Base-by-base conservation (phyloP, 2,113 vertebrate genomes). In the Lepus europaeus region DNA sequence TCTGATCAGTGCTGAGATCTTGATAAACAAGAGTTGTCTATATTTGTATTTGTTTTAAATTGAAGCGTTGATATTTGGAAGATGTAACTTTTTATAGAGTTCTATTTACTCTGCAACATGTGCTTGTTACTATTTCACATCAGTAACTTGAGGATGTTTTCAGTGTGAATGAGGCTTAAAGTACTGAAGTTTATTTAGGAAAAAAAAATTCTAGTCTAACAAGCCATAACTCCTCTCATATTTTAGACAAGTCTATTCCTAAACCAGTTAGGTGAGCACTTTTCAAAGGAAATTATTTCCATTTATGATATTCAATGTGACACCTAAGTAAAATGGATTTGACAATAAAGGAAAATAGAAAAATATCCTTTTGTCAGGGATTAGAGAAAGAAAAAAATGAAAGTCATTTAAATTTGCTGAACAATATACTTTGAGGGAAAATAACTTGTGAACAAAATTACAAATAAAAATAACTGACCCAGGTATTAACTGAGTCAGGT, bases 31-130 rank as follows among this genome's bases (percentile, higher is more conserved):
- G 81, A 73, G 16, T 90, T 92, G 45, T 84, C 31, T 90, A 78
- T 63, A 89, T 92, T 91, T 91, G 61, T 93, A 83, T 86, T 89
- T 94, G 56, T 95, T 95, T 87, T 76, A 89, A 89, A 80, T 89
- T 61, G 29, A 92, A 91, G 6, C 94, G 90, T 95, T 87, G 72
- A 83, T 66, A 56, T 95, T 90, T 91, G 51, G 29, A 77, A 94
- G 72, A 81, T 76, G 64, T 0, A 78, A 53, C 69, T 5, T 33
- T 92, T 76, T 39, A 13, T 16, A 95, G 51, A 94, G 78, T 89
- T 96, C 77, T 84, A 53, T 23, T 82, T 92, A 33, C 66, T 93
- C 29, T 89, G 2, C 36, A 31, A 77, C 72, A 93, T 91, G 68
- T 77, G 17, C 69, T 92, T 85, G 59, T 91, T 56, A 93, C 16